Evolutionary conservation across 1,140 invertebrate genomes (phyloP).

Genomic region (Nautilus pompilius): DNA sequence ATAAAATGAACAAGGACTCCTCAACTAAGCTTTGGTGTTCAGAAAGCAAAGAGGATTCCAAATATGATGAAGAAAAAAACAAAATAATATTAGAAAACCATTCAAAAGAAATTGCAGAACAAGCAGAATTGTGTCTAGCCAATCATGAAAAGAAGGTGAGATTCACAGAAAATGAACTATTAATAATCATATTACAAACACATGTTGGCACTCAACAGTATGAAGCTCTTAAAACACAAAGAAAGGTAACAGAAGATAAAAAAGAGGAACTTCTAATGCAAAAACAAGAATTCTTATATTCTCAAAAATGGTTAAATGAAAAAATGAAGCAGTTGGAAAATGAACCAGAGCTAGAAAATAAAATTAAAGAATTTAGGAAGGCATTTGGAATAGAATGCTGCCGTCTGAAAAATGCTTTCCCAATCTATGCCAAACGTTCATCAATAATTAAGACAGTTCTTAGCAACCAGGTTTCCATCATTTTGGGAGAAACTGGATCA

Average conservation of each 20-base stretch:
- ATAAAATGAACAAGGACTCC: too few species aligned
- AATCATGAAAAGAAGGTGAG: too few species aligned
- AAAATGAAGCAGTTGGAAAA: slow-evolving; percentile 13
- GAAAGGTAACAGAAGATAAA: slow-evolving; percentile 19
- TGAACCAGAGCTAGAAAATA: slow-evolving; percentile 8
- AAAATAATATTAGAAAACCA: too few species aligned
- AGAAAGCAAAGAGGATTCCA: too few species aligned
- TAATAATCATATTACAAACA: too few species aligned
- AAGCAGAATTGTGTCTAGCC: too few species aligned
- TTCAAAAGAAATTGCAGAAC: too few species aligned
- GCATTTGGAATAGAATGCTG: slow-evolving; percentile 33
- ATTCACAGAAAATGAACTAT: too few species aligned
- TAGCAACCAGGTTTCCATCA: slow-evolving; percentile 62
- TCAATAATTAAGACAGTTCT: slow-evolving; percentile 32
- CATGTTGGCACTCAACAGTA: too few species aligned
- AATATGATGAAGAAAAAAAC: too few species aligned
- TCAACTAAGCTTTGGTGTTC: too few species aligned
- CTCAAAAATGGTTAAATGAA: slow-evolving; percentile 8
- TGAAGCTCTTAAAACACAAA: too few species aligned
- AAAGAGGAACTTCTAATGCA: slow-evolving; percentile 28
- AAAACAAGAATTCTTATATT: slow-evolving; percentile 23
- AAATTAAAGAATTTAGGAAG: slow-evolving; percentile 18
- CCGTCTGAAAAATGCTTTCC: slow-evolving; percentile 28
- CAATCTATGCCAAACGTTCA: slow-evolving; percentile 42
- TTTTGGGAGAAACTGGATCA: slow-evolving; percentile 94